phyloP scores from a whole-genome alignment of 92 coral and sea anemone species.

The Paramuricea clavata region DNA sequence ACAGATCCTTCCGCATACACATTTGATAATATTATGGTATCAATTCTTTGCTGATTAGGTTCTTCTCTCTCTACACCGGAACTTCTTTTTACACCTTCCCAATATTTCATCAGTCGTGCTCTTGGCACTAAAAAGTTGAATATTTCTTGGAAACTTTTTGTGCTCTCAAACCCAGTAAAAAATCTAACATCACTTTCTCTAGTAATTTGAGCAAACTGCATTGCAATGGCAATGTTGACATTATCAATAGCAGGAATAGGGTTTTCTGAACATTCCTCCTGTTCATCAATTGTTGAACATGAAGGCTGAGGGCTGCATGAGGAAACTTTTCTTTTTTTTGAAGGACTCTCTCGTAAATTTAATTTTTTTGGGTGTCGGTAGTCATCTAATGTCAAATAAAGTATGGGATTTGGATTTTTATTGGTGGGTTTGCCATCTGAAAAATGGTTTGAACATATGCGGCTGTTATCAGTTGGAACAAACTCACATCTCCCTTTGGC shows the following conservation, averaged over 20 bases:
- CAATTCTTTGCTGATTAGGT: background rate
- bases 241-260: background rate
- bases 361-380: slow-evolving; percentile 12
- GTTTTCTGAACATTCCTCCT: background rate
- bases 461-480: slow-evolving; percentile 15
- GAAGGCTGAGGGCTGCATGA: no score
- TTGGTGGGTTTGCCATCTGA: slow-evolving; percentile 22
- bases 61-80: background rate
- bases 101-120: slow-evolving; percentile 23
- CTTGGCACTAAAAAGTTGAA: slow-evolving; percentile 12
- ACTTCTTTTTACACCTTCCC: slow-evolving; percentile 6
- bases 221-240: background rate
- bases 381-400: slow-evolving; percentile 10
- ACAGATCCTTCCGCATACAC: background rate
- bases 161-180: slow-evolving; percentile 33
- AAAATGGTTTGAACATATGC: slow-evolving; percentile 27
- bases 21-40: slow-evolving; percentile 1
- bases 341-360: background rate
- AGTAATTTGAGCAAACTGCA: slow-evolving; percentile 35
- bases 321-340: slow-evolving; percentile 11
- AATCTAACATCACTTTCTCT: slow-evolving; percentile 37
- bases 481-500: slow-evolving; percentile 20
- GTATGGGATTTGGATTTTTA: slow-evolving; percentile 21
- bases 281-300: background rate
- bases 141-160: background rate